These are phyloP conservation scores for Syngnathus scovelli DNA, from an alignment of 2,113 vertebrate genomes.

Conservation along the genomic window DNA sequence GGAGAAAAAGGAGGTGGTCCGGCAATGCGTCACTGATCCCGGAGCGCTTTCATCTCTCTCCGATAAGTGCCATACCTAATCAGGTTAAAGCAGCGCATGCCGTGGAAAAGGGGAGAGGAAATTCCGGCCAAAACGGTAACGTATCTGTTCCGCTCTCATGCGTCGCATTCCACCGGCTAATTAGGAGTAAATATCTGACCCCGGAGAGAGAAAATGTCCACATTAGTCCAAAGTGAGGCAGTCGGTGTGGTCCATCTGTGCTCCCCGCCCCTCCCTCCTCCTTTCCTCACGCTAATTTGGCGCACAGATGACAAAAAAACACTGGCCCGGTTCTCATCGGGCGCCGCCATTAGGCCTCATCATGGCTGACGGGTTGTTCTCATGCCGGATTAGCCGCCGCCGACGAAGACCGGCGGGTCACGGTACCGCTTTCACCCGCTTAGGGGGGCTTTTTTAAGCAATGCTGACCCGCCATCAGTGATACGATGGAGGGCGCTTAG, in stretches of 20 bases:
- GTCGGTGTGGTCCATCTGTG: conserved; percentile 72
- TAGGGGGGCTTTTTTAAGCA: conserved; percentile 32
- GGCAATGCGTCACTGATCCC: conserved; percentile 60
- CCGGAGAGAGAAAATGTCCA: conserved; percentile 65
- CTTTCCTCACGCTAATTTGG: conserved; percentile 58
- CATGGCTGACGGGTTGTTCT: conserved; percentile 60
- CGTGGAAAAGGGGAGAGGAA: conserved; percentile 63
- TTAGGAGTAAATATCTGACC: conserved; percentile 80
- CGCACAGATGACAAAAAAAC: conserved; percentile 67
- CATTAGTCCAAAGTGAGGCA: conserved; percentile 64
- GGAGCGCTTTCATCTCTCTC: conserved; percentile 68
- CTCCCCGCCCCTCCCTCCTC: conserved; percentile 31
- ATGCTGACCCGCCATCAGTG: conserved; percentile 51
- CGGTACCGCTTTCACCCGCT: conserved; percentile 48
- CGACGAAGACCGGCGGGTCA: conserved; percentile 55
- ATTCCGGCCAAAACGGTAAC: conserved; percentile 75
- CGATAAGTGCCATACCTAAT: conserved; percentile 79
- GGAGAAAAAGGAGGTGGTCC: conserved; percentile 48
- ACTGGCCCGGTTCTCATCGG: conserved; percentile 55
- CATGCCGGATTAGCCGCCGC: conserved; percentile 64
- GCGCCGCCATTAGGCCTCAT: conserved; percentile 48
- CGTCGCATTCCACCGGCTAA: conserved; percentile 73
- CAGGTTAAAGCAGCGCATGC: conserved; percentile 74
- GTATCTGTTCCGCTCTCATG: conserved; percentile 77
- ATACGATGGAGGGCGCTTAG: conserved; percentile 30